Conservation (phyloP, 2,797 vertebrate genomes). For the Dendrocincla tyrannina region DNA sequence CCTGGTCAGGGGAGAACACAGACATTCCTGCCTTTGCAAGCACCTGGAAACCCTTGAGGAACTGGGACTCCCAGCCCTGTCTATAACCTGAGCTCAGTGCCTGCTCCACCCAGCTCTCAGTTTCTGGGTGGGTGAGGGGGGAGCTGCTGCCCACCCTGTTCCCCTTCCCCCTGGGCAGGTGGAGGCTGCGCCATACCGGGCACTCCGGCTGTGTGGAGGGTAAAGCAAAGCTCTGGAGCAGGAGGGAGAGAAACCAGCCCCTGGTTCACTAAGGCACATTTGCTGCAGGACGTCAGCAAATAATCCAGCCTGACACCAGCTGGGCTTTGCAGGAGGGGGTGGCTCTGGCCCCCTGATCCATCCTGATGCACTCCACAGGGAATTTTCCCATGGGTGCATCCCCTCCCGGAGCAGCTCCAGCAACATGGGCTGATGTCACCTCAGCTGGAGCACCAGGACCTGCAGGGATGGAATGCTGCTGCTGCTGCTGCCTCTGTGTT, state of each 20-base stretch:
- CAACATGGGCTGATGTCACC: not conserved
- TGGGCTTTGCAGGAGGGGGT: not conserved
- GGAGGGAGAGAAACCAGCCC: not conserved
- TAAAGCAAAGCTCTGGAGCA: not conserved
- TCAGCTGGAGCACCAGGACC: not conserved
- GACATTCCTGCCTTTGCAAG: not conserved
- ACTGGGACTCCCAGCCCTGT: not conserved
- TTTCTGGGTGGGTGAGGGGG: not conserved
- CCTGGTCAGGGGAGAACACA: not conserved
- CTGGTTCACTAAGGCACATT: not conserved
- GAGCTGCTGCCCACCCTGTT: not conserved
- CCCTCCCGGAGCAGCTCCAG: not conserved
- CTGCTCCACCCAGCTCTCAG: not conserved
- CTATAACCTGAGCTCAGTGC: not conserved
- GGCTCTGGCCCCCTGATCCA: not conserved
- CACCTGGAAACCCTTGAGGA: not conserved
- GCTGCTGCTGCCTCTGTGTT: not conserved
- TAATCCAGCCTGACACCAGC: not conserved
- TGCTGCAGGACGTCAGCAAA: not conserved
- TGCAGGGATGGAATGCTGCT: too few species aligned
- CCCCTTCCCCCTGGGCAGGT: not conserved
- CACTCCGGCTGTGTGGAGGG: accelerated
- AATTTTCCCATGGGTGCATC: too few species aligned
- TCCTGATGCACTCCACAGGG: not conserved
- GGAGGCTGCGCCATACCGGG: not conserved